Percentiles rank a stretch among this genome's conserved stretches.
phyloP scores from a whole-genome alignment of 37 sponge, comb jelly and placozoan genomes.

The Oopsacas minuta region DNA sequence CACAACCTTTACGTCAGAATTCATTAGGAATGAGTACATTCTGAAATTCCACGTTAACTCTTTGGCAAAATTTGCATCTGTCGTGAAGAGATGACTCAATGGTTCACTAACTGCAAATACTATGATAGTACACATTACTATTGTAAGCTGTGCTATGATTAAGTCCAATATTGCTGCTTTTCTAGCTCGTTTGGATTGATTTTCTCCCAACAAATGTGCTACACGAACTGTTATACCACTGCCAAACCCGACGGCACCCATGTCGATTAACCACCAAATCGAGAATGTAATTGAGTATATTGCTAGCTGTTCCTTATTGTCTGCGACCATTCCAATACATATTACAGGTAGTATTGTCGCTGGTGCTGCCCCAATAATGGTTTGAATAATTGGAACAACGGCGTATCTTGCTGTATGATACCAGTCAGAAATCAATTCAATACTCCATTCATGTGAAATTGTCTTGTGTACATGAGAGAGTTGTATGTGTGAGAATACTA shows the following conservation, averaged over 20 bases:
- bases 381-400: neutral
- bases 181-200: neutral
- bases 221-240: neutral
- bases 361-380: neutral
- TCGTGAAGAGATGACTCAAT: neutral
- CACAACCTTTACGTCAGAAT: neutral
- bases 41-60: neutral
- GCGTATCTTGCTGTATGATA: neutral
- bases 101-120: neutral
- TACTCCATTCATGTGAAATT: neutral
- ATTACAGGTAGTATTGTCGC: neutral
- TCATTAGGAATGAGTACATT: neutral
- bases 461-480: neutral
- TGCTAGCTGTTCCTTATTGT: neutral
- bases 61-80: neutral
- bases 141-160: neutral
- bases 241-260: neutral
- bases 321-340: neutral
- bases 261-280: neutral
- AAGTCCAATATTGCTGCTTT: neutral
- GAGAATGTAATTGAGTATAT: neutral
- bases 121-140: neutral
- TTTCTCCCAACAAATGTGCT: neutral
- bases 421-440: neutral
- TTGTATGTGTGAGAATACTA: neutral